Base-by-base conservation (phyloP, 1,140 invertebrate genomes). In the Drosophila fuyamai region DNA sequence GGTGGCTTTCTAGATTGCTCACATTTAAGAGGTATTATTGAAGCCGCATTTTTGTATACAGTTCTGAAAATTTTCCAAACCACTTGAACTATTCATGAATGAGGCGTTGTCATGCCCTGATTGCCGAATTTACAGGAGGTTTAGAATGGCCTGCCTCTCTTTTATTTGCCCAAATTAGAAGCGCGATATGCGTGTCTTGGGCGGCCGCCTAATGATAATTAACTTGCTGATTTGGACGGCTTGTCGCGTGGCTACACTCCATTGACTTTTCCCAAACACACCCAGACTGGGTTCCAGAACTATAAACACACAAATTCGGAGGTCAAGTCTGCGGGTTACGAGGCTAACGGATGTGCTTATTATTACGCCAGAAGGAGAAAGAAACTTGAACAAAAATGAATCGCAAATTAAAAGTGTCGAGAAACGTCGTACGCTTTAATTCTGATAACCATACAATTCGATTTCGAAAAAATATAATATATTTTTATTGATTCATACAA, bases 181-280 rank as follows among this genome's bases (percentile, higher is more conserved):
- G 57, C 80, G 80, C 81, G 81, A 75, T 78, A 75, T 44, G 65
- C 74, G 54, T 81, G 75, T 76, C 54, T 75, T 35, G 44, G 50
- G 50, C 54, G 38, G 41, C 53, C 27, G 32, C 14, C 27, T 76
- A 70, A 76, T 76, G 56, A 65, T 79, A 88, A 86, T 86, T 88
- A 82, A 79, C 59, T 86, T 79, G 74, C 60, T 62, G 58, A 78
- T 72, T 70, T 86, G 60, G 59, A 50, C 51, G 51, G 50, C 57
- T 65, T 65, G 75, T 83, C 83, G 83, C 83, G 80, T 88, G 83
- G 84, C 67, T 61, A 68, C 84, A 48, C 83, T 76, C 55, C 76
- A 86, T 86, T 86, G 84, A 48, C 36, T 83, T 51, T 56, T 10
- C 29, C 14, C n/a, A 27, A 50, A 12, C 50, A 40, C 57, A 63